These are phyloP conservation scores for Diaphora mendica DNA, from an alignment of 2,888 invertebrate species.

Conservation along the genomic window DNA sequence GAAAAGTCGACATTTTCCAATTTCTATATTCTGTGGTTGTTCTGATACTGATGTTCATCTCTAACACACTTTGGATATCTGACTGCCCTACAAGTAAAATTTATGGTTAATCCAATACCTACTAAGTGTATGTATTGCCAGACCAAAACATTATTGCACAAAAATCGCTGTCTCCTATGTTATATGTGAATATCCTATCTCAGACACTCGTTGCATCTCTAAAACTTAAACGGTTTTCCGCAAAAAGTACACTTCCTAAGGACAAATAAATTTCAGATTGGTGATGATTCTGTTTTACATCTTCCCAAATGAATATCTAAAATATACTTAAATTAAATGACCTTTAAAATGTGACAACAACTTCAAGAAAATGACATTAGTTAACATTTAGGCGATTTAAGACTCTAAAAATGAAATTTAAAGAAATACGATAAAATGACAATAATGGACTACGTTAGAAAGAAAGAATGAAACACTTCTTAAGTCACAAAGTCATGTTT, in stretches of 20 bases:
- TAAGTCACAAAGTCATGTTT: background rate
- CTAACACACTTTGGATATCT: too few species aligned
- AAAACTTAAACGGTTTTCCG: conserved; percentile 74
- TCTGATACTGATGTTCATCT: too few species aligned
- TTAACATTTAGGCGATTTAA: background rate
- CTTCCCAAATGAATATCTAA: background rate
- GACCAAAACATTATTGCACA: background rate
- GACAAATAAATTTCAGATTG: conserved; percentile 67
- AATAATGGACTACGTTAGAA: background rate
- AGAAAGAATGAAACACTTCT: too few species aligned
- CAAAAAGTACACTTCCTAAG: conserved; percentile 76
- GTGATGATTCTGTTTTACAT: conserved; percentile 34
- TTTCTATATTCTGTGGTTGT: too few species aligned
- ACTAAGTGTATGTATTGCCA: too few species aligned
- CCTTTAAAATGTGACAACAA: background rate
- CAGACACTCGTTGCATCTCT: conserved; percentile 58
- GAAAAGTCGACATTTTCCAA: too few species aligned
- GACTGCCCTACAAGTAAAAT: too few species aligned
- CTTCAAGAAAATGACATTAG: background rate
- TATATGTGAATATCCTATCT: conserved; percentile 24
- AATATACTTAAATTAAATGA: background rate
- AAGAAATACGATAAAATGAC: background rate
- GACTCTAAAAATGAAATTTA: too few species aligned
- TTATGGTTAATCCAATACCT: too few species aligned
- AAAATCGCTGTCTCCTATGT: conserved; percentile 35